Evolutionary conservation across 2,113 vertebrate genomes (phyloP).

Genomic region (Ictalurus furcatus): DNA sequence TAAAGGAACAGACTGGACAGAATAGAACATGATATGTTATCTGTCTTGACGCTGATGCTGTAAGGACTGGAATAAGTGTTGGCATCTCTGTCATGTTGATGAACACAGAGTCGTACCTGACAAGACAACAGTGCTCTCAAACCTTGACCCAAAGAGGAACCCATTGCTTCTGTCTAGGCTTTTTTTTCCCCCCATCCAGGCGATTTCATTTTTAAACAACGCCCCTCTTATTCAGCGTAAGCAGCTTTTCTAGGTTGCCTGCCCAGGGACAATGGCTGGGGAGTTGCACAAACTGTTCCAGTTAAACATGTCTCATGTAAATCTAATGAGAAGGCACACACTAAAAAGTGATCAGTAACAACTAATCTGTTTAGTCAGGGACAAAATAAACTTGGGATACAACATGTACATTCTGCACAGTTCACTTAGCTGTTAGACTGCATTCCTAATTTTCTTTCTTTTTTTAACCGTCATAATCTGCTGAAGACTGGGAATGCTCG

Average conservation of each 20-base stretch:
- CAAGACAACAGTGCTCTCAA: slow-evolving; percentile 9
- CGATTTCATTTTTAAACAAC: slow-evolving; percentile 59
- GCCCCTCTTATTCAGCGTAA: slow-evolving; percentile 72
- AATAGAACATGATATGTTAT: slow-evolving; percentile 68
- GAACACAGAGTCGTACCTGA: not conserved
- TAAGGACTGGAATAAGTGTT: slow-evolving; percentile 62
- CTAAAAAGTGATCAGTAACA: slow-evolving; percentile 12
- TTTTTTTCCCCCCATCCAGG: not conserved
- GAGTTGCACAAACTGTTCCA: slow-evolving; percentile 11
- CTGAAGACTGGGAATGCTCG: slow-evolving; percentile 65
- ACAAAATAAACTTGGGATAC: not conserved
- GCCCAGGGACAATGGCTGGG: slow-evolving; percentile 59
- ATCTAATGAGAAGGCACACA: not conserved
- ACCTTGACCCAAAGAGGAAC: slow-evolving; percentile 14
- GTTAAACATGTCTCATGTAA: slow-evolving; percentile 17
- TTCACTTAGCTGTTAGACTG: slow-evolving; percentile 23
- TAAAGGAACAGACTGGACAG: slow-evolving; percentile 52
- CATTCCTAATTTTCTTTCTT: slow-evolving; percentile 56
- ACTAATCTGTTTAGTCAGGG: not conserved
- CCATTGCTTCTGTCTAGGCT: not conserved
- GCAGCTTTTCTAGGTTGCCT: slow-evolving; percentile 73
- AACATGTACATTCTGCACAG: not conserved
- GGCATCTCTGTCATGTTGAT: slow-evolving; percentile 42
- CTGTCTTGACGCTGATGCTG: slow-evolving; percentile 65
- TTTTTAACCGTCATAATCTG: slow-evolving; percentile 63